phyloP scores from a whole-genome alignment of 2,888 invertebrate species.

The Metallyticus violacea region DNA sequence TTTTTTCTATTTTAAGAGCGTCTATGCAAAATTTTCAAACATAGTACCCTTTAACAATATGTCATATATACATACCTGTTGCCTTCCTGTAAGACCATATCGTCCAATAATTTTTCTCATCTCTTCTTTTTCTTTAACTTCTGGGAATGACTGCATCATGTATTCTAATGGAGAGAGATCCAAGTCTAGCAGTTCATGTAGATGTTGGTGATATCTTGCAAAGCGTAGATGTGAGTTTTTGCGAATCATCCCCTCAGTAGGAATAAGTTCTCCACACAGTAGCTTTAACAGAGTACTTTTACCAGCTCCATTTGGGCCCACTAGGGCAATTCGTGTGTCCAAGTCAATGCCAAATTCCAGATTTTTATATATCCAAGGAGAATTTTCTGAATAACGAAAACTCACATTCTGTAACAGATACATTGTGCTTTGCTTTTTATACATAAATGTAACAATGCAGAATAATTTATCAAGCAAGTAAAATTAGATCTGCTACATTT shows the following conservation, averaged over 20 bases:
- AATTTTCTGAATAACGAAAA: conserved; percentile 84
- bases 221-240: conserved; percentile 97
- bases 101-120: conserved; percentile 99
- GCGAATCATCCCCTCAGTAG: conserved; percentile 94
- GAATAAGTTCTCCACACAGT: conserved; percentile 91
- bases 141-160: conserved; percentile 96
- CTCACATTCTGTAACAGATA: conserved; percentile 72
- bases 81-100: conserved; percentile 91
- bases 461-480: too few species aligned
- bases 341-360: conserved; percentile 98
- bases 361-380: conserved; percentile 93
- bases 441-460: too few species aligned
- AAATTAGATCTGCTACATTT: too few species aligned
- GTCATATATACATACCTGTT: conserved; percentile 18
- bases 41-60: too few species aligned
- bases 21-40: too few species aligned
- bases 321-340: conserved; percentile 90
- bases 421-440: conserved; percentile 7
- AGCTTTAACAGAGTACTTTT: conserved; percentile 97
- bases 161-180: conserved; percentile 95
- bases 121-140: conserved; percentile 95
- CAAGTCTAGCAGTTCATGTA: conserved; percentile 93
- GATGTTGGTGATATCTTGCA: conserved; percentile 97
- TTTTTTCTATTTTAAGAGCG: too few species aligned
- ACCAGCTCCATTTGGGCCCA: conserved; percentile 98